Evolutionary conservation across 2,888 invertebrate genomes (phyloP), one percentile per base, ranked within the genome.

Genomic region (Cylloceria caligata): DNA sequence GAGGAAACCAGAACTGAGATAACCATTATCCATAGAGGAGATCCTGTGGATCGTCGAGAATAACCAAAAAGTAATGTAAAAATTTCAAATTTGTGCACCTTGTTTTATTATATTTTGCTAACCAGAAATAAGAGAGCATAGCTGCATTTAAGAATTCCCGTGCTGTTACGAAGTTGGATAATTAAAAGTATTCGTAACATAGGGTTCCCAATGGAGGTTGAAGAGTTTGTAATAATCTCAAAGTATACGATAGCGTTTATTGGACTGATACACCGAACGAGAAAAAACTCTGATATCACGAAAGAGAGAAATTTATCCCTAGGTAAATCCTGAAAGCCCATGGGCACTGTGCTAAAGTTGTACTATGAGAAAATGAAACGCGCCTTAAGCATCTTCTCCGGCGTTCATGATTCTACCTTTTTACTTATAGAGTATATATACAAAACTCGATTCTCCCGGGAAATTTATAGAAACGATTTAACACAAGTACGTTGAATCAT

Each of bases 391-490:
- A 57, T 71, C 42, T 30, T 57, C 30, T 39, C 30, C n/a, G n/a
- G 16, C 24, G 21, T 55, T 36, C 55, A 42, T 57, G 39, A 36
- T 24, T 49, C n/a, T 42, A 24, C 13, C 47, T 39, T 55, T 19
- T 39, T 11, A 24, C 24, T 7, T 24, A 52, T 52, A 52, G n/a
- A n/a, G n/a, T 16, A 57, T 60, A 34, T 52, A 21, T 55, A 16
- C 13, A 13, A 7, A 13, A 13, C 60, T 34, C 27, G 13, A 57
- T 42, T 42, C 82, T 79, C 78, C n/a, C n/a, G 74, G 82, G 74
- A 82, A 81, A 81, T 81, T 81, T 19, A 34, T 39, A 21, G 47
- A 62, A 77, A 77, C 34, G 62, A 60, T 67, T 19, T n/a, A 52
- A 49, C 24, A 65, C 67, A 52, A 39, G 30, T 60, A 16, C 62